Percentiles rank a stretch among this genome's conserved stretches.
phyloP scores from a whole-genome alignment of 1,140 invertebrate species.

The Caenorhabditis elegans region DNA sequence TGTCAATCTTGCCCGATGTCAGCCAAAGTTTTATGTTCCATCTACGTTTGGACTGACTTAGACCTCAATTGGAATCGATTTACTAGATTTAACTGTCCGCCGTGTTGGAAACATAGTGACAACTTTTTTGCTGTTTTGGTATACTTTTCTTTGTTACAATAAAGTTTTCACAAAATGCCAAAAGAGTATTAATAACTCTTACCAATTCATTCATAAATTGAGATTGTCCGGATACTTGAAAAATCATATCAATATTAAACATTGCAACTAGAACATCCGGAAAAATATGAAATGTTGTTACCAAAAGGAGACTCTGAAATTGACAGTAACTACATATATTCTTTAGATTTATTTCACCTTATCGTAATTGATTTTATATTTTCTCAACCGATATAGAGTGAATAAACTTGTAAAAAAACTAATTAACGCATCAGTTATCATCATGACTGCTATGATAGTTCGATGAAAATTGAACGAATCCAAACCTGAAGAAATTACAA shows the following conservation, averaged over 20 bases:
- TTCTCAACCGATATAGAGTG: background rate
- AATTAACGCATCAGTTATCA: background rate
- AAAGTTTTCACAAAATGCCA: no score
- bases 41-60: no score
- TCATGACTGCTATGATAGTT: background rate
- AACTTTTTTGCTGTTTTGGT: no score
- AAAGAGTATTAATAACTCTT: no score
- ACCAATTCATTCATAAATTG: background rate
- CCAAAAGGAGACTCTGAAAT: background rate
- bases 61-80: no score
- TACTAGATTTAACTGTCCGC: no score
- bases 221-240: background rate
- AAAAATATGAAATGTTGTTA: background rate
- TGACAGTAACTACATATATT: background rate
- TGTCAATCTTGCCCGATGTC: background rate
- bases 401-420: background rate
- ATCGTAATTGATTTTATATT: background rate
- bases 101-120: no score
- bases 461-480: background rate
- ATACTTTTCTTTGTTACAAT: no score
- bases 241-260: conserved; percentile 2
- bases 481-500: background rate
- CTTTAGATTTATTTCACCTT: background rate
- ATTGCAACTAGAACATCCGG: background rate
- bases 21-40: no score